Base-by-base conservation (phyloP, 2,113 vertebrate species). In the Hiodon tergisus region DNA sequence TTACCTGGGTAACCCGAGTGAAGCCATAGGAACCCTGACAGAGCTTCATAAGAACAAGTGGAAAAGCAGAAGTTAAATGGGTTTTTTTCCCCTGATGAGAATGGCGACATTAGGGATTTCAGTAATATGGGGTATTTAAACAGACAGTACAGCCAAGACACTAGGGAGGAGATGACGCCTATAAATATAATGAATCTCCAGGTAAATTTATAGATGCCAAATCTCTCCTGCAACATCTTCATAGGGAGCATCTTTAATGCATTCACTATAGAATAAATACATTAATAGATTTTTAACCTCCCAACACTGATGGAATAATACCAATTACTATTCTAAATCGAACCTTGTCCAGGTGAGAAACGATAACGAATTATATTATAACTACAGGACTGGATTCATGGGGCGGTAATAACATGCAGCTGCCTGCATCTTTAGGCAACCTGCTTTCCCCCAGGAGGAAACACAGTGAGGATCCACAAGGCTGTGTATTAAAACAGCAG, bases 401-500 rank as follows among this genome's bases (percentile, higher is more conserved):
- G 16, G 62, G 61, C 5, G 61, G 61, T 5, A 17, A 11, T 16
- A 1, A 47, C 6, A 2, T 17, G 31, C 16, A 46, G 46, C 17
- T 9, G 52, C 47, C 17, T 8, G n/a, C 13, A 31, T 59, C 46
- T 14, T 75, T 46, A 10, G 65, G 63, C 8, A 58, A 3, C 14
- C 17, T 63, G 46, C 50, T 7, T 46, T 6, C 14, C n/a, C 14
- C 9, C 65, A 16, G 61, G 5, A 58, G 11, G 53, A 54, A 50
- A 17, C 61, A 16, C 4, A 11, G 65, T n/a, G 11, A 66, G 51
- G 72, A 6, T 65, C 5, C 13, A 31, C 16, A 74, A n/a, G 67
- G 74, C 53, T 62, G 69, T 5, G 14, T 57, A 54, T 67, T 3
- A 55, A 82, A 79, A 74, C 65, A 11, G 31, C 14, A 31, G 68